Base-by-base conservation (phyloP, 1,140 invertebrate genomes). In the Bombus cullumanus region DNA sequence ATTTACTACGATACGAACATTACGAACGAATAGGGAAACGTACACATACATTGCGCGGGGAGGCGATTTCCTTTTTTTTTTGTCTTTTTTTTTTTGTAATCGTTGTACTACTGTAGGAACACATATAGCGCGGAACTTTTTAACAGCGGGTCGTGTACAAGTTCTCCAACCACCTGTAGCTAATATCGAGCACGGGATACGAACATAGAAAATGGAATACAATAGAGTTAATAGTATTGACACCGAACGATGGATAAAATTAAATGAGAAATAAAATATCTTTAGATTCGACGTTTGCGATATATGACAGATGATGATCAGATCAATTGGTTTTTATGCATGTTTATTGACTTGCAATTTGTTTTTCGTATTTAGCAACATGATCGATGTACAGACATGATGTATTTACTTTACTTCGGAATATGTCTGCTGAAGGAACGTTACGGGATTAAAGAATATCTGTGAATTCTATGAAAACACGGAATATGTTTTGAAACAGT, bases 311-410 rank as follows among this genome's bases (percentile, higher is more conserved):
- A 28, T 25, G n/a, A 47, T 15, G n/a, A 74, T 77, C 43, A 28
- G 13, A 28, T 41, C 62, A 28, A 69, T 53, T 34, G 2, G 10
- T 39, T 62, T 39, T 22, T 39, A 28, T 28, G 37, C 34, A 18
- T 57, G 47, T 69, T 59, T 78, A 84, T 72, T 79, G 53, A 84
- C 57, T 71, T 34, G 31, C 39, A 62, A 47, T 79, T 59, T 79
- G 37, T 79, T 84, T 84, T 31, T 47, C 75, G 66, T 13, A 84
- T 84, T 79, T 84, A 84, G 83, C 66, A 68, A 68, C 62, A 68
- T 76, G 73, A 41, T 68, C 73, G 59, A 53, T 83, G 57, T 66
- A 39, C 72, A 75, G 57, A 78, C 64, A 22, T 37, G 64, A 47
- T 57, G 81, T 77, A 78, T 76, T 83, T 62, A 39, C 75, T 78